A percentile compares a stretch with the other conserved stretches of the same genome.
phyloP scores from a whole-genome alignment of 1,140 invertebrate genomes.

The Brachionus paranguensis region DNA sequence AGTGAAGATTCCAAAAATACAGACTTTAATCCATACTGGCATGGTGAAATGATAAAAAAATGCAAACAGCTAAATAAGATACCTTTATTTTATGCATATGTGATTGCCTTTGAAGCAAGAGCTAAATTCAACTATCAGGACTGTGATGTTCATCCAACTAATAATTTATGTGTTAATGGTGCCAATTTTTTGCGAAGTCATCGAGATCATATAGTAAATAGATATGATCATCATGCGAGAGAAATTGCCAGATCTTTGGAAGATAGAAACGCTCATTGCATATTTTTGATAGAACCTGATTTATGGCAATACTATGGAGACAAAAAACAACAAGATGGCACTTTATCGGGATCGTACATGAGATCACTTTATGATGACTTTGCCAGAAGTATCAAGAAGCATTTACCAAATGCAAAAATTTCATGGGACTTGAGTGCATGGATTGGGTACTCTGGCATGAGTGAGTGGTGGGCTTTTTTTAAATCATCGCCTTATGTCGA shows the following conservation, averaged over 20 bases:
- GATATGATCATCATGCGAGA: not conserved
- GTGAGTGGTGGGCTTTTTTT: not conserved
- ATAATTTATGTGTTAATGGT: not conserved
- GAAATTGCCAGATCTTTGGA: not conserved
- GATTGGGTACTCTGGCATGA: not conserved
- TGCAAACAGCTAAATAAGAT: not conserved
- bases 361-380: not conserved
- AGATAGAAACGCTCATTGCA: not conserved
- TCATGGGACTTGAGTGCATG: not conserved
- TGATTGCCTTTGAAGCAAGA: not conserved
- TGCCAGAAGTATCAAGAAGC: not conserved
- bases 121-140: not conserved
- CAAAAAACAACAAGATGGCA: not conserved
- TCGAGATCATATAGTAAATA: not conserved
- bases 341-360: not conserved
- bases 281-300: conserved; percentile 2
- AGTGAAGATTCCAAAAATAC: not conserved
- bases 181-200: not conserved
- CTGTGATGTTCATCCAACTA: not conserved
- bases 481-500: not conserved
- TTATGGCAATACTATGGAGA: conserved; percentile 12
- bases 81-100: not conserved
- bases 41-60: not conserved
- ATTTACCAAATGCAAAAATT: no score
- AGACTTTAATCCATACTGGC: not conserved